Evolutionary conservation across 1,140 invertebrate species (phyloP), one percentile per base, ranked within the genome.

Genomic region (Drusus annulatus): DNA sequence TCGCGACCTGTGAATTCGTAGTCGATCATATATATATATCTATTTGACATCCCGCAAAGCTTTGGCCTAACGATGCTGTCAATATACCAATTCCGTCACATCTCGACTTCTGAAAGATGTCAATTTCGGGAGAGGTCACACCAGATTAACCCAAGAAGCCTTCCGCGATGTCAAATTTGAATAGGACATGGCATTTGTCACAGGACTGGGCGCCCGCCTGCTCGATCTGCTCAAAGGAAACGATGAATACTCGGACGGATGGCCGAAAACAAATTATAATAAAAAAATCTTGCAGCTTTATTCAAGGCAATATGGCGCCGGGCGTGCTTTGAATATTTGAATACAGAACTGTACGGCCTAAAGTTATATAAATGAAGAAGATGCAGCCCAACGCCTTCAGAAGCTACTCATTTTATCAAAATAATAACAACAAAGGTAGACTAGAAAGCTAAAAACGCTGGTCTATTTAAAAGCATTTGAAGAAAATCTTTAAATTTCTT

Each of bases 231-330:
- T 28, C 36, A 10, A 45, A 36, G 25, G 60, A 63, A 63, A 31
- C 62, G 28, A 31, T 65, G 62, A 65, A 65, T 65, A 31, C 62
- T 45, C 36, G 25, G 62, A 21, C 21, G 8, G 62, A 65, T 65
- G 62, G 28, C 62, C 62, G 62, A 65, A 65, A 65, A 65, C 23
- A 65, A 65, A 65, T 65, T 65, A 65, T 31, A 65, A 65, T 65
- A 65, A 65, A 65, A 21, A 60, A 25, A 65, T 25, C 62, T 28
- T 65, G 62, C 21, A 65, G 62, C 62, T 28, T 65, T 71, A 71
- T 71, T 71, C 68, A 50, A 71, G 50, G 45, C 68, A 51, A 50
- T 71, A 71, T 51, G 45, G 68, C 45, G 68, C 68, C 23, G 68
- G n/a, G 45, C 68, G 45, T 51, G 68, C 50, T 71, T 71, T 51